These are phyloP conservation scores for Drosophila lini DNA, from an alignment of 1,140 invertebrate genomes.

Conservation along the genomic window DNA sequence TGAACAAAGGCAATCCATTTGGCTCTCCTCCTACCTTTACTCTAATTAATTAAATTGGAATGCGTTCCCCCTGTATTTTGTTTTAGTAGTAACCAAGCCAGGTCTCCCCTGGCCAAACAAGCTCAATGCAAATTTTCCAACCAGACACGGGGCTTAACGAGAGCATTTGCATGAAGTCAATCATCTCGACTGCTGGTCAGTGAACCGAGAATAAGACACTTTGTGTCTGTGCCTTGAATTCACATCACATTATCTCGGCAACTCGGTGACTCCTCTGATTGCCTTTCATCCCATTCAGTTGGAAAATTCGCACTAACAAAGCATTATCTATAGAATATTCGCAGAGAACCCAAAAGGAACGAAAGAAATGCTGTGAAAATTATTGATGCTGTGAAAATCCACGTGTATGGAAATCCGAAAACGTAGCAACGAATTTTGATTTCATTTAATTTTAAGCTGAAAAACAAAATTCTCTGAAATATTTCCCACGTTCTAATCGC, in stretches of 20 bases:
- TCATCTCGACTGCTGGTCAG: slow-evolving; percentile 34
- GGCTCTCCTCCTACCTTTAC: slow-evolving; percentile 4
- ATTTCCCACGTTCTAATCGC: neutral
- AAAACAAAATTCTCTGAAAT: neutral
- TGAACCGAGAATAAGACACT: slow-evolving; percentile 41
- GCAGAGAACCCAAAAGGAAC: neutral
- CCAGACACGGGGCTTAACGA: slow-evolving; percentile 39
- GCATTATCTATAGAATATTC: slow-evolving; percentile 12
- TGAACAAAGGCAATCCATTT: slow-evolving; percentile 22
- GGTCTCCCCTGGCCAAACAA: slow-evolving; percentile 21
- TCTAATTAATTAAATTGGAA: slow-evolving; percentile 51
- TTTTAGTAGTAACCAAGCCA: neutral
- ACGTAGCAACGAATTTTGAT: slow-evolving; percentile 2
- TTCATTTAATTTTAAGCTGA: neutral
- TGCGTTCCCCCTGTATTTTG: slow-evolving; percentile 15
- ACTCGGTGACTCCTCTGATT: slow-evolving; percentile 36
- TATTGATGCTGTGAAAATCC: slow-evolving; percentile 2
- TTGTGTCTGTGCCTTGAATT: slow-evolving; percentile 17
- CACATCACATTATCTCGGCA: slow-evolving; percentile 3
- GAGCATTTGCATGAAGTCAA: slow-evolving; percentile 44
- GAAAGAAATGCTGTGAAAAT: slow-evolving; percentile 3
- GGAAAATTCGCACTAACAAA: slow-evolving; percentile 36
- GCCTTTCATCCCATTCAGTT: slow-evolving; percentile 40
- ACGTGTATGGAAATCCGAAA: neutral
- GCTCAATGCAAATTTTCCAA: slow-evolving; percentile 28